A percentile compares a stretch with the other conserved stretches of the same genome.
phyloP scores from a whole-genome alignment of 2,113 vertebrate genomes.

The Sylvia atricapilla region DNA sequence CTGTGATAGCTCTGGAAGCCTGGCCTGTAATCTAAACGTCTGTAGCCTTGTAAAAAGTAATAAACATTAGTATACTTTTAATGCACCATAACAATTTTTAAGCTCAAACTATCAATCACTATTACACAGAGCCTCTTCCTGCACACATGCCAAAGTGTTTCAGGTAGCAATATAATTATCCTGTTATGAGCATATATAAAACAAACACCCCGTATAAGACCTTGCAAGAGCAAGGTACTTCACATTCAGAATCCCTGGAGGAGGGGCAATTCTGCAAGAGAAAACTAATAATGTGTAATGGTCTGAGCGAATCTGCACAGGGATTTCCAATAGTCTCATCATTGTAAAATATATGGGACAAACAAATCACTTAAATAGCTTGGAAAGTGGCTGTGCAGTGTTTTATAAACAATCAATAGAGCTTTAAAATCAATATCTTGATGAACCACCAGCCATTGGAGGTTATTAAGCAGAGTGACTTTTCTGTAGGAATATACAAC shows the following conservation, averaged over 20 bases:
- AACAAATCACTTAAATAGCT: constrained; percentile 63
- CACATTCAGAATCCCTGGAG: constrained; percentile 35
- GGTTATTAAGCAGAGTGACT: constrained; percentile 21
- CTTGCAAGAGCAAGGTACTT: constrained; percentile 27
- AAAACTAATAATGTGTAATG: constrained; percentile 63
- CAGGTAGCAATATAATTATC: constrained; percentile 58
- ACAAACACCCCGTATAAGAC: constrained; percentile 53
- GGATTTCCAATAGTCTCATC: constrained; percentile 67
- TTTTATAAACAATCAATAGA: constrained; percentile 73
- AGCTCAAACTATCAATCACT: constrained; percentile 48
- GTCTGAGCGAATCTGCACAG: constrained; percentile 51
- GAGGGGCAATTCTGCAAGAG: constrained; percentile 21
- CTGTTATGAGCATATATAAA: constrained; percentile 51
- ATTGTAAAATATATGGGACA: constrained; percentile 62
- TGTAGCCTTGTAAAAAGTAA: constrained; percentile 33
- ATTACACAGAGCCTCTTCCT: neutral
- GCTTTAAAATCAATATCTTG: constrained; percentile 73
- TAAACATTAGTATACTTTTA: constrained; percentile 55
- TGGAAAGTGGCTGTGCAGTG: constrained; percentile 35
- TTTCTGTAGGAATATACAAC: constrained; percentile 7
- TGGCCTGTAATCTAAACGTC: constrained; percentile 26
- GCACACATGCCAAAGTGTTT: neutral
- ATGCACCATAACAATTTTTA: constrained; percentile 58
- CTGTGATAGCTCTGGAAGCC: neutral
- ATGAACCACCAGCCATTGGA: constrained; percentile 44